Percentiles rank a stretch among this genome's conserved stretches.
Evolutionary conservation across 2,113 vertebrate species (phyloP).

Genomic region (mouse (Mus musculus)): GRCm39 chr11:38511001-38511500

Average conservation of each 20-base stretch:
- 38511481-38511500: constrained; percentile 47
- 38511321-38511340: background rate
- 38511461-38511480: background rate
- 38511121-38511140: background rate
- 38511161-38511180: background rate
- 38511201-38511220: background rate
- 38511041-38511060: background rate
- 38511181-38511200: no score
- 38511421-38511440: constrained; percentile 25
- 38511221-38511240: background rate
- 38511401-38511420: constrained; percentile 33
- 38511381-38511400: constrained; percentile 48
- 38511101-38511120: background rate
- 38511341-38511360: constrained; percentile 39
- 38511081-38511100: background rate
- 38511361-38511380: background rate
- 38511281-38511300: background rate
- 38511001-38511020: background rate
- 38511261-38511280: background rate
- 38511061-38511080: background rate
- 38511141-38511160: background rate
- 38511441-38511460: background rate
- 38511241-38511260: background rate
- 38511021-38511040: background rate
- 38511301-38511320: background rate